Evolutionary conservation across 2,797 vertebrate species (phyloP).

Genomic region (Sciurus carolinensis): DNA sequence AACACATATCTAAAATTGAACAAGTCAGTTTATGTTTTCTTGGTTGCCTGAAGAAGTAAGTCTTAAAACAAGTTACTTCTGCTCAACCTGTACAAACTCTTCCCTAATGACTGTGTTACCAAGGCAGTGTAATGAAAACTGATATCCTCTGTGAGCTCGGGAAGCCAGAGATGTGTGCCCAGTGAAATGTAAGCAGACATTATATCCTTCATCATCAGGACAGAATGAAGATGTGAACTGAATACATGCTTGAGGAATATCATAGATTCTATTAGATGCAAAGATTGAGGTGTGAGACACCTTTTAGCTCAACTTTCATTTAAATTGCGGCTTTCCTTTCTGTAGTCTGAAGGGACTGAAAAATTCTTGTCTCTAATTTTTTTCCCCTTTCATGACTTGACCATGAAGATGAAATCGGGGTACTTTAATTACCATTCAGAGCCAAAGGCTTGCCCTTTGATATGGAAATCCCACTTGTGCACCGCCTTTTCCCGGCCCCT

Average conservation of each 20-base stretch:
- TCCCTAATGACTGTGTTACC: slow-evolving; percentile 35
- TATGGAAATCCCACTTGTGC: slow-evolving; percentile 97
- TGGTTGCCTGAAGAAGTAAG: slow-evolving; percentile 50
- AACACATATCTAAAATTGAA: slow-evolving; percentile 19
- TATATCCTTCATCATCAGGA: slow-evolving; percentile 87
- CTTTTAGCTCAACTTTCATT: slow-evolving; percentile 90
- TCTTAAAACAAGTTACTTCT: slow-evolving; percentile 52
- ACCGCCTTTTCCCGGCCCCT: slow-evolving; percentile 89
- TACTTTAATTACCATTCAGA: slow-evolving; percentile 98
- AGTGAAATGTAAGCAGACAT: slow-evolving; percentile 85
- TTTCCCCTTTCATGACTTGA: slow-evolving; percentile 95
- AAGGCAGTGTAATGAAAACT: slow-evolving; percentile 84
- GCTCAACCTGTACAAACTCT: slow-evolving; percentile 34
- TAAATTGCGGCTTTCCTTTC: slow-evolving; percentile 87
- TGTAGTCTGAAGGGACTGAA: slow-evolving; percentile 88
- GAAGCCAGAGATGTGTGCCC: slow-evolving; percentile 83
- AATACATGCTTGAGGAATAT: slow-evolving; percentile 86
- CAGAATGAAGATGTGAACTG: slow-evolving; percentile 87
- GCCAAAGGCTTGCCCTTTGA: slow-evolving; percentile 97
- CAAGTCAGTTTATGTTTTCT: not conserved
- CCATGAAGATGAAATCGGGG: slow-evolving; percentile 96
- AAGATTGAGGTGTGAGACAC: slow-evolving; percentile 86
- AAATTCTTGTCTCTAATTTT: slow-evolving; percentile 93
- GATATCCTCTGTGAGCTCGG: slow-evolving; percentile 81
- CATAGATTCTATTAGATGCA: slow-evolving; percentile 88